A percentile compares a stretch with the other conserved stretches of the same genome.
Conservation (phyloP, 2,888 invertebrate species). For the Thymelicus sylvestris region DNA sequence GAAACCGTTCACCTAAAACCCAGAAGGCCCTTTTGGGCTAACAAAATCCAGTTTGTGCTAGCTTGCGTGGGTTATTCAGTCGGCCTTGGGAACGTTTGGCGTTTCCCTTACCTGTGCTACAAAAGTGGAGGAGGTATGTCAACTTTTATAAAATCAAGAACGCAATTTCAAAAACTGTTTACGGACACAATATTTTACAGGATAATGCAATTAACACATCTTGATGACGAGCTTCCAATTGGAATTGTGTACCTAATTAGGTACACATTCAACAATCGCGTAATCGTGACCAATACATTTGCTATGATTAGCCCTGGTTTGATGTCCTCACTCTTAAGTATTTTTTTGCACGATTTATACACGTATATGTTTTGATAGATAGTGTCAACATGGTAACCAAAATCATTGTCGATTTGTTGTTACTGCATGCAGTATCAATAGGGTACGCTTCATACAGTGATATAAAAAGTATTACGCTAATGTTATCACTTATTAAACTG, state of each 20-base stretch:
- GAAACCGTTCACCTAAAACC: constrained; percentile 89
- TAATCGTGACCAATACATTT: constrained; percentile 39
- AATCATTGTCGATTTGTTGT: too few species aligned
- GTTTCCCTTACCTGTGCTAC: constrained; percentile 96
- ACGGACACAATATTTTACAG: not conserved
- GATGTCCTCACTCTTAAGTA: constrained; percentile 10
- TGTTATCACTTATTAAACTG: too few species aligned
- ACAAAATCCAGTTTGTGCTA: constrained; percentile 94
- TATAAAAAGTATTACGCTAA: too few species aligned
- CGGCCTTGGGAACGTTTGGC: constrained; percentile 95
- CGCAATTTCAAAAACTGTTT: not conserved
- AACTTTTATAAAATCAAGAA: not conserved
- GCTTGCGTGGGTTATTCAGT: constrained; percentile 96
- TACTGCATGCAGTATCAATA: too few species aligned
- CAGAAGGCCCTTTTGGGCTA: constrained; percentile 93
- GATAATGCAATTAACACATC: not conserved
- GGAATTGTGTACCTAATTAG: too few species aligned
- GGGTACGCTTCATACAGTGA: too few species aligned
- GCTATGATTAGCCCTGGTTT: constrained; percentile 19
- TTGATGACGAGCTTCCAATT: constrained; percentile 11
- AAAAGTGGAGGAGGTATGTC: constrained; percentile 93
- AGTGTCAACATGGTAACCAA: too few species aligned
- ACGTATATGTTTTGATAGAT: not conserved
- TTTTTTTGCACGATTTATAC: constrained; percentile 18
- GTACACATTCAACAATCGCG: not conserved